These are phyloP conservation scores for Chaetura pelagica DNA, from an alignment of 2,113 vertebrate genomes.

Conservation along the genomic window DNA sequence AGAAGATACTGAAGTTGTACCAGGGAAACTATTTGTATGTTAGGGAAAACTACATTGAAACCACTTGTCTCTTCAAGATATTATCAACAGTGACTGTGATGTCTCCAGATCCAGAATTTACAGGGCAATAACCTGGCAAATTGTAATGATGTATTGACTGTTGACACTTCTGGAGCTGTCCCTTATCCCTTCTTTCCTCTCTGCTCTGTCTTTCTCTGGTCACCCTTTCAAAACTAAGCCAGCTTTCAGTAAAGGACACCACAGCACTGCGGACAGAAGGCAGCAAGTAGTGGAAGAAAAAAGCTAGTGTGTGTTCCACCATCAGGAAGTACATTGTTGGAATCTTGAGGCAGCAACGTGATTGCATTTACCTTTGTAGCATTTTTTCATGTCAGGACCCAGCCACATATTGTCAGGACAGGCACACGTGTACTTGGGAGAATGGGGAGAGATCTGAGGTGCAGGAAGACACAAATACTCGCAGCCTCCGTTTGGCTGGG, in stretches of 20 bases:
- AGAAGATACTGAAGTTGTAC: background rate
- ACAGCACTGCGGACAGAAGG: background rate
- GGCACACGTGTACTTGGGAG: conserved; percentile 93
- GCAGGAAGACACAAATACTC: conserved; percentile 96
- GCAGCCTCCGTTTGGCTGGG: conserved; percentile 92
- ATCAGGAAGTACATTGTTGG: background rate
- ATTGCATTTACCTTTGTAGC: conserved; percentile 82
- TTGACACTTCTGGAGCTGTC: background rate
- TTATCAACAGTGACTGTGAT: background rate
- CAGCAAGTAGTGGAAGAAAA: background rate
- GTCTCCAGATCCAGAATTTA: background rate
- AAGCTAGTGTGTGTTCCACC: background rate
- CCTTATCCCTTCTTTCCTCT: background rate
- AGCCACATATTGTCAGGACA: conserved; percentile 94
- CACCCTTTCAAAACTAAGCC: background rate
- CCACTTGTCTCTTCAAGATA: fast-evolving
- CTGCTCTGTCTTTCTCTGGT: background rate
- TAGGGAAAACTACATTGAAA: background rate
- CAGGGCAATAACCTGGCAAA: background rate
- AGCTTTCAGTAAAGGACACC: background rate
- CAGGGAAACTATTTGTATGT: background rate
- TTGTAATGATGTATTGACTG: background rate
- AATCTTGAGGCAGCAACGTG: fast-evolving
- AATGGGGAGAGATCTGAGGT: conserved; percentile 91
- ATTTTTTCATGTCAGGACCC: conserved; percentile 94